Conservation (phyloP, 2,888 invertebrate species). For the Drosophila cracens region DNA sequence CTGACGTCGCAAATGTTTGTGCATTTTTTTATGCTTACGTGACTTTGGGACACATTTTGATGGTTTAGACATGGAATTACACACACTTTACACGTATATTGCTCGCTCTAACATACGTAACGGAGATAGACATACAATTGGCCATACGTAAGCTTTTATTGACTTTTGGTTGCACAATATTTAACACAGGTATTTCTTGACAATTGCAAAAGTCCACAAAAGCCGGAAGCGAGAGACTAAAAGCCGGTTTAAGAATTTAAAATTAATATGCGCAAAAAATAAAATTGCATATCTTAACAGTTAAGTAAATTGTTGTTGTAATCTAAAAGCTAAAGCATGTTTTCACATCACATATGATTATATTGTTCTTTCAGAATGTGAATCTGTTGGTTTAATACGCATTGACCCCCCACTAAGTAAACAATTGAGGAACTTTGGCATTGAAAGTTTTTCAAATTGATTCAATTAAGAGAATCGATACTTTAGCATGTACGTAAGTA, state of each 20-base stretch:
- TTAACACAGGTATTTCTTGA: slow-evolving; percentile 2
- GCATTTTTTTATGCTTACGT: slow-evolving; percentile 60
- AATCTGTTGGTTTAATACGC: not conserved
- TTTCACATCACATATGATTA: not conserved
- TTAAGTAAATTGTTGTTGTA: not conserved
- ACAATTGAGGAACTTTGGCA: slow-evolving; percentile 15
- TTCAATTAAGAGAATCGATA: slow-evolving; percentile 44
- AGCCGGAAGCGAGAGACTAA: slow-evolving; percentile 16
- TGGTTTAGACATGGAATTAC: slow-evolving; percentile 8
- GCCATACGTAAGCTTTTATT: not conserved
- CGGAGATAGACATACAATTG: not conserved
- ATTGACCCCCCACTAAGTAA: slow-evolving; percentile 28
- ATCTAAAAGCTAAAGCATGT: not conserved
- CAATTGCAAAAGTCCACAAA: slow-evolving; percentile 15
- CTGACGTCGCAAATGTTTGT: slow-evolving; percentile 54
- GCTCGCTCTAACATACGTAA: slow-evolving; percentile 5
- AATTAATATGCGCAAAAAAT: not conserved
- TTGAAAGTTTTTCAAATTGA: slow-evolving; percentile 53
- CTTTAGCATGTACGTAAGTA: slow-evolving; percentile 1
- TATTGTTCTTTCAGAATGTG: not conserved
- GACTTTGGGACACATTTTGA: slow-evolving; percentile 46
- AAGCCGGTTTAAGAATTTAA: slow-evolving; percentile 28
- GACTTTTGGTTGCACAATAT: slow-evolving; percentile 24
- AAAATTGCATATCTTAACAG: slow-evolving; percentile 1
- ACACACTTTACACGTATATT: not conserved